Evolutionary conservation across 2,888 invertebrate species (phyloP), one percentile per base, ranked within the genome.

Genomic region (Punctoribates punctum): DNA sequence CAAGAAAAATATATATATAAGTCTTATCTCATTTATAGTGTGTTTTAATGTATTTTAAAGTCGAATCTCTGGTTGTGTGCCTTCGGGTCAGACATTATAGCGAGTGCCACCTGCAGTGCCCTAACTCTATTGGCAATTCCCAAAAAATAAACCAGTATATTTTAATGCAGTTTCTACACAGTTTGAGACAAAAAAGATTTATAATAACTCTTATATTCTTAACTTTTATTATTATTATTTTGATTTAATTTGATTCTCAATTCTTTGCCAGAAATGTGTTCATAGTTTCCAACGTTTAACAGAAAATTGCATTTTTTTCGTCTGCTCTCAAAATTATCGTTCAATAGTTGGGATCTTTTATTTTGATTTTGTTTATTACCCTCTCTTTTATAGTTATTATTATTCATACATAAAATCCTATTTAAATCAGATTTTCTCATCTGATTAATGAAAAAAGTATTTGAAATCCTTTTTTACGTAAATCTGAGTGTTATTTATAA

Each of bases 51-150:
- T 54, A 20, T 17, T n/a, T 17, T 25, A 57, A 11, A 57, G 6
- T 25, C 15, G 25, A 25, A 25, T 25, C 15, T 48, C n/a, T 48
- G 23, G 9, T 8, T 9, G 13, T 57, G 57, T 57, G 57, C 57
- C 57, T 54, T 57, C 57, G 23, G 57, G 57, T 25, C 57, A 57
- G 57, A 57, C 57, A 57, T 57, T 57, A 57, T 57, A 25, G 23
- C 20, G 57, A 65, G 65, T 65, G 65, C 65, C 65, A 65, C 65
- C 65, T 65, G 65, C 65, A 65, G 65, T 65, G 65, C 65, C 9
- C 38, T 65, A 38, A 65, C 65, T 65, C 17, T 65, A 65, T 65
- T 29, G 34, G 6, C 20, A 15, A n/a, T 51, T 51, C 11, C 34
- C 3, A 34, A 34, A 34, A 34, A 34, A 34, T 48, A 48, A 48